These are phyloP conservation scores for Cherax quadricarinatus DNA, from an alignment of 1,140 invertebrate genomes.

Conservation along the genomic window DNA sequence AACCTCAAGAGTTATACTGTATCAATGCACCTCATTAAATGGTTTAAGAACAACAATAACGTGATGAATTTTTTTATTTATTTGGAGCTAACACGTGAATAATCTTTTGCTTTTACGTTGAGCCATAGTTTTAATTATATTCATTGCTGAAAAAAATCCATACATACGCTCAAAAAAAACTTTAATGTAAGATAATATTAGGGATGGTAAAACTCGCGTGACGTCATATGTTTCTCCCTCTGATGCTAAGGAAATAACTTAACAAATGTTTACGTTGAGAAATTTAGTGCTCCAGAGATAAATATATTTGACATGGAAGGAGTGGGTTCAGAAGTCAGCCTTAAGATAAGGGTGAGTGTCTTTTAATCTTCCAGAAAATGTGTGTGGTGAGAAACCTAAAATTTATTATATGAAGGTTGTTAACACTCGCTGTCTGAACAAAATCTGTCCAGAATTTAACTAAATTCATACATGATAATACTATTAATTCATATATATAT, in stretches of 20 bases:
- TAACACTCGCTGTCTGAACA: neutral
- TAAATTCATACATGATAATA: neutral
- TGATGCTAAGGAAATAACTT: neutral
- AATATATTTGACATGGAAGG: slow-evolving; percentile 41
- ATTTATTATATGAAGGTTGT: neutral
- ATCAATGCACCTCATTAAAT: too few species aligned
- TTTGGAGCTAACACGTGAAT: too few species aligned
- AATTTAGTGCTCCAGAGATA: neutral
- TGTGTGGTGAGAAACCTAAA: neutral
- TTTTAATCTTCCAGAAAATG: neutral
- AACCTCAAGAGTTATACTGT: too few species aligned
- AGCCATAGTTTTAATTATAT: too few species aligned
- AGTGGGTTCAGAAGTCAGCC: slow-evolving; percentile 61
- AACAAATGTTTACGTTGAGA: neutral
- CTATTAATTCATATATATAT: too few species aligned
- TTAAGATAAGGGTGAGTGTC: slow-evolving; percentile 55
- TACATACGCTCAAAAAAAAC: too few species aligned
- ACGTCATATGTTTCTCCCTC: neutral
- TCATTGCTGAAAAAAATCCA: too few species aligned
- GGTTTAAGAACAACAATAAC: too few species aligned
- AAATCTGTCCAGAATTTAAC: neutral
- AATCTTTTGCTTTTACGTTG: too few species aligned
- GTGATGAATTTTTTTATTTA: too few species aligned
- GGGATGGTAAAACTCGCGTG: neutral
- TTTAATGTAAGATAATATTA: too few species aligned